A percentile compares a stretch with the other conserved stretches of the same genome.
Evolutionary conservation across 37 sponge, comb jelly and placozoan genomes (phyloP).

Genomic region (Ianthella basta): DNA sequence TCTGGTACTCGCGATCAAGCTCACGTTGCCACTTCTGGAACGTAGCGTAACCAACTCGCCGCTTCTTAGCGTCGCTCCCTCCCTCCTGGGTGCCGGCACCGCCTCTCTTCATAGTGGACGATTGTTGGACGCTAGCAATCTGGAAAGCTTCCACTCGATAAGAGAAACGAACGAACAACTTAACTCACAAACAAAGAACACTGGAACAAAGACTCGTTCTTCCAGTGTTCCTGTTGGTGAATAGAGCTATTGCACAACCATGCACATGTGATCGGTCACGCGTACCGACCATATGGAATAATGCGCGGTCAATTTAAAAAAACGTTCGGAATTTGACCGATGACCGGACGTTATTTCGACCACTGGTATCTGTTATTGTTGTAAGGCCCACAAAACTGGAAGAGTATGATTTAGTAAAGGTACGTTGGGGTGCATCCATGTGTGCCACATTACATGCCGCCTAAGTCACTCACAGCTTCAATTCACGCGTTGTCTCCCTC

Average conservation of each 20-base stretch:
- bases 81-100: not conserved
- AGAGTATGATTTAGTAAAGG: no score
- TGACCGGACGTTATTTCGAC: slow-evolving; percentile 60
- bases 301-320: slow-evolving; percentile 51
- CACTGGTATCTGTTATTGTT: no score
- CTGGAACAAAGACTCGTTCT: no score
- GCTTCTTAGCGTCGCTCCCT: slow-evolving; percentile 30
- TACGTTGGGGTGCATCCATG: no score
- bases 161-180: slow-evolving; percentile 1
- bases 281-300: slow-evolving; percentile 28
- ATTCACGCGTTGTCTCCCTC: no score
- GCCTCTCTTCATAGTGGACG: slow-evolving; percentile 35
- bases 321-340: slow-evolving; percentile 55
- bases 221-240: slow-evolving; percentile 12
- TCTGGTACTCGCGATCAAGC: slow-evolving; percentile 61
- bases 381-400: no score
- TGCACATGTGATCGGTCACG: slow-evolving; percentile 37
- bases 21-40: slow-evolving; percentile 67
- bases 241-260: slow-evolving; percentile 20
- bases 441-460: no score
- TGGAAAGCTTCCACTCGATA: not conserved
- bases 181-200: no score
- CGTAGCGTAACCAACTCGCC: slow-evolving; percentile 52
- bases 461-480: no score
- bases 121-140: slow-evolving; percentile 23